Percentiles rank a stretch among this genome's conserved stretches.
phyloP scores from a whole-genome alignment of 2,113 vertebrate genomes.

The Calyptomena viridis region DNA sequence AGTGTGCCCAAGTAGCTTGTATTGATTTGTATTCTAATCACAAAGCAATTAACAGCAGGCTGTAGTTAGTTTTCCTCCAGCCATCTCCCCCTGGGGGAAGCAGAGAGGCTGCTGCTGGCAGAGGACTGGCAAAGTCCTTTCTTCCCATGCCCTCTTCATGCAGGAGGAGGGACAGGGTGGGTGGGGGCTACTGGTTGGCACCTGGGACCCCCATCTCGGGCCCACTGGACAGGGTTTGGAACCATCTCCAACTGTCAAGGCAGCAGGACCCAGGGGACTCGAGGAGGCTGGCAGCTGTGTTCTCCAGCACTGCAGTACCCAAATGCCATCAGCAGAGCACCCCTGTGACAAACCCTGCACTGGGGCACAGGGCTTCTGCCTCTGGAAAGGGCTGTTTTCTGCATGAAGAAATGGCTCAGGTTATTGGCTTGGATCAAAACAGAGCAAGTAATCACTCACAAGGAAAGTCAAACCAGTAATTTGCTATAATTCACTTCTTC shows the following conservation, averaged over 20 bases:
- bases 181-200: neutral
- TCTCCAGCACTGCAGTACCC: neutral
- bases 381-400: neutral
- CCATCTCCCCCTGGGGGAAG: neutral
- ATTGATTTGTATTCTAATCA: neutral
- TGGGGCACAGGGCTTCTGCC: neutral
- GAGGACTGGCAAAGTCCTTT: accelerated
- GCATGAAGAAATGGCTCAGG: neutral
- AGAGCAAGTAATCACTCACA: neutral
- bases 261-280: neutral
- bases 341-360: neutral
- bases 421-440: neutral
- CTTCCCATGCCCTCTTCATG: neutral
- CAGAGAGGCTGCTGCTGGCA: neutral
- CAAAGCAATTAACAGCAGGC: neutral
- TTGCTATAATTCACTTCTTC: neutral
- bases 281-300: accelerated
- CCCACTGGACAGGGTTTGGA: accelerated
- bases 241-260: accelerated
- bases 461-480: neutral
- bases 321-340: neutral
- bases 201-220: neutral
- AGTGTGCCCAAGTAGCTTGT: neutral
- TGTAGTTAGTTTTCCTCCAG: neutral
- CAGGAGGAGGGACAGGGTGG: accelerated